Base-by-base conservation (phyloP, 2,113 vertebrate genomes). In the Callorhinus ursinus region DNA sequence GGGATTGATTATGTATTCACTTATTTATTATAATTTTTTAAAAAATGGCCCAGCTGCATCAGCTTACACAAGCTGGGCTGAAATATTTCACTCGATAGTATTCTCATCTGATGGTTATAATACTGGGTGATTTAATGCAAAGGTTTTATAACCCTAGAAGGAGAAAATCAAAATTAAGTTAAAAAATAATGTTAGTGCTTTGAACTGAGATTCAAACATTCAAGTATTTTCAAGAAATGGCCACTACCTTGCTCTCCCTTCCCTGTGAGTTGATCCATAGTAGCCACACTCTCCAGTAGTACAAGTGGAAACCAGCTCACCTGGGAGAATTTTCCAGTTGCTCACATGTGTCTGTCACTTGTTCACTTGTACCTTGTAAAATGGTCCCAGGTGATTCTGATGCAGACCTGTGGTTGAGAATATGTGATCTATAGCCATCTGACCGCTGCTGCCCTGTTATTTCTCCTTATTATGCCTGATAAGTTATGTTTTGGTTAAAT, bases 1-100 rank as follows among this genome's bases (percentile, higher is more conserved):
- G 39, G 89, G 89, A 96, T 55, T 96, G 65, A 82, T 94, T 92
- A 96, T 87, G 55, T 83, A 97, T 95, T 96, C 96, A 93, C 71
- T 96, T 97, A 95, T 93, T 97, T 97, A 97, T 98, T 96, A 92
- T 31, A n/a, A 15, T 92, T 94, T 81, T 88, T 88, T 28, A 9
- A 80, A 94, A 96, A 97, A 82, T 96, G 72, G 82, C 76, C 46
- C 90, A 95, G 86, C 81, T 97, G 92, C 95, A 93, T 96, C 2
- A 0, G 53, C 83, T 96, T 96, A 74, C 24, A 87, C 77, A 93
- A 97, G 76, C 84, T 63, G 53, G n/a, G 46, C 15, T 93, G 90
- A 95, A 95, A 93, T 39, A 90, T 96, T 95, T 97, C 57, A 90
- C 69, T 93, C 4, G 0, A 59, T 80, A 83, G 63, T 79, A 80